These are phyloP conservation scores for Lophochroa leadbeateri DNA, from an alignment of 2,113 vertebrate genomes.

Conservation along the genomic window DNA sequence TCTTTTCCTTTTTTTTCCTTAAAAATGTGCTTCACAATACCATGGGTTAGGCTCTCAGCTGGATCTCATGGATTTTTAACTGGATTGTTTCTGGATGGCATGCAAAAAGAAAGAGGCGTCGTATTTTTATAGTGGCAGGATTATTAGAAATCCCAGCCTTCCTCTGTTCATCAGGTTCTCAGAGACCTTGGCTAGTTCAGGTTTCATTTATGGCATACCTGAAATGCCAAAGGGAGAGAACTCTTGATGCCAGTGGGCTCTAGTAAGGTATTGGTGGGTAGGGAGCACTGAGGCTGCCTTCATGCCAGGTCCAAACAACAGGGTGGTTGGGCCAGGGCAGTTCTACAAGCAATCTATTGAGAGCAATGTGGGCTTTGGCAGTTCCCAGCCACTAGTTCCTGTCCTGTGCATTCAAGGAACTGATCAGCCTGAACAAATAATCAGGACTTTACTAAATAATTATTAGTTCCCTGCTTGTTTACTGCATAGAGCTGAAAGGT, in stretches of 20 bases:
- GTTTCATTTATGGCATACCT: not conserved
- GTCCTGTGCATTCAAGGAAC: not conserved
- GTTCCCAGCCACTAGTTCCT: not conserved
- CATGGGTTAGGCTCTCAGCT: not conserved
- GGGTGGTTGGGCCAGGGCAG: not conserved
- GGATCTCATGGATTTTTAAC: not conserved
- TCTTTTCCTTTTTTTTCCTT: not conserved
- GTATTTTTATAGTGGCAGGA: not conserved
- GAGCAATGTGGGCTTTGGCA: not conserved
- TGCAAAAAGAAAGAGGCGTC: not conserved
- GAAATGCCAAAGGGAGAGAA: not conserved
- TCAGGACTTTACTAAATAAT: not conserved
- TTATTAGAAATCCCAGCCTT: not conserved
- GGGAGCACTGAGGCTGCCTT: not conserved
- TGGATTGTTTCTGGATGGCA: not conserved
- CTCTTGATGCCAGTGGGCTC: accelerated
- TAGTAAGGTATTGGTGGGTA: accelerated
- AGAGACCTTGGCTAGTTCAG: not conserved
- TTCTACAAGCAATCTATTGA: not conserved
- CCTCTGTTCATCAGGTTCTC: not conserved
- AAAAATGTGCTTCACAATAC: not conserved
- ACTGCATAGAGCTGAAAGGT: not conserved
- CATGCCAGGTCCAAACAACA: accelerated
- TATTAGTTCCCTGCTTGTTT: not conserved
- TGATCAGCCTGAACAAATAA: not conserved